phyloP scores from a whole-genome alignment of 2,888 invertebrate species.

The Pterostichus niger region DNA sequence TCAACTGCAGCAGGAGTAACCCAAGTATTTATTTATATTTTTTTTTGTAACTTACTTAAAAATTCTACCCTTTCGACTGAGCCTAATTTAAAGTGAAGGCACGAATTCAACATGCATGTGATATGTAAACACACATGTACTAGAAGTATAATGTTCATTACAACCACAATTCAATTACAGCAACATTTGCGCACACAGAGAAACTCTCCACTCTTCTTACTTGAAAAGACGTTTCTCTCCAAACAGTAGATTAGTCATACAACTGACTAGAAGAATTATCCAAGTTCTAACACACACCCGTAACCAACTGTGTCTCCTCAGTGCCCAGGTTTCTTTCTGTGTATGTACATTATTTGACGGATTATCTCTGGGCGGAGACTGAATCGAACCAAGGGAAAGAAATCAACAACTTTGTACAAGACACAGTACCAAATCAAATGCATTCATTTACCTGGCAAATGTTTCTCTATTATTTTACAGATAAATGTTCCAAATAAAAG shows the following conservation, averaged over 20 bases:
- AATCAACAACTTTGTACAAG: not conserved
- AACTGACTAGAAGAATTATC: constrained; percentile 50
- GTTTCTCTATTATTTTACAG: too few relatives aligned
- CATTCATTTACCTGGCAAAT: too few relatives aligned
- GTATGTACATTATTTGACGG: constrained; percentile 14
- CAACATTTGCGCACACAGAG: constrained; percentile 3
- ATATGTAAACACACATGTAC: constrained; percentile 66
- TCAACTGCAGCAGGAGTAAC: not conserved
- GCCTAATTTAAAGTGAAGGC: constrained; percentile 65
- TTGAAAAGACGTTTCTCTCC: too few relatives aligned
- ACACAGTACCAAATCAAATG: not conserved
- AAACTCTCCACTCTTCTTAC: too few relatives aligned
- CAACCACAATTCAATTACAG: not conserved
- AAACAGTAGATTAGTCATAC: constrained; percentile 34
- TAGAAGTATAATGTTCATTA: constrained; percentile 2
- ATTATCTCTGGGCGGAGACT: not conserved
- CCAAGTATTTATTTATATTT: not conserved
- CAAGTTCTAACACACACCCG: constrained; percentile 17
- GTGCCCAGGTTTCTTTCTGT: not conserved
- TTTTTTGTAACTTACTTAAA: constrained; percentile 26
- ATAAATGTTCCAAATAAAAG: too few relatives aligned
- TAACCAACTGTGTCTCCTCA: not conserved
- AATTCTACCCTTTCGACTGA: constrained; percentile 55
- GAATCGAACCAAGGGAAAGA: not conserved
- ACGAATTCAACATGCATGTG: constrained; percentile 65